Evolutionary conservation across 2,888 invertebrate genomes (phyloP), one percentile per base, ranked within the genome.

Genomic region (Sacculina carcini): DNA sequence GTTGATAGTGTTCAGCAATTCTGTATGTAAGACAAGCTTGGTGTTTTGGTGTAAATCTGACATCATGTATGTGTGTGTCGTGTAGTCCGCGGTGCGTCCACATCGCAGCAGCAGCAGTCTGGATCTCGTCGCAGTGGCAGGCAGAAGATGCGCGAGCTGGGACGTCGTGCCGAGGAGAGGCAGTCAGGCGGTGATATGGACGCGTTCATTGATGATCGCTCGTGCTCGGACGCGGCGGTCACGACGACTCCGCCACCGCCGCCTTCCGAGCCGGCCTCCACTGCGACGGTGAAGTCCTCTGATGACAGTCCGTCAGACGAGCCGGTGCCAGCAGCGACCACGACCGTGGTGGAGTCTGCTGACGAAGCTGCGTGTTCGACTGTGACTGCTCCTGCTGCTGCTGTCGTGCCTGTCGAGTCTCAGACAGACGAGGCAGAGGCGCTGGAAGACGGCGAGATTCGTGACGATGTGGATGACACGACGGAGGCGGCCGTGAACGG

Each of bases 391-490:
- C 39, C 39, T 1, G 39, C 23, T 5, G 12, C 39, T 5, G 39
- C 23, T 5, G 23, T 23, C 6, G 4, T 4, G 9, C 21, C 38
- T 21, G 38, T 24, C 39, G 23, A 21, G 23, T 5, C 9, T 4
- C 12, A 5, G 4, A 10, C 7, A 24, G 10, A 23, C 34, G 6
- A 34, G 7, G 38, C 24, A 3, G n/a, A 42, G 5, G 19, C 24
- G 44, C 44, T 44, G 44, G 44, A 44, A 29, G 44, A 44, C 16
- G 44, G 44, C 19, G 44, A 44, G 44, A 44, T 44, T 19, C n/a
- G n/a, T n/a, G n/a, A 4, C 9, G 44, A 36, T 36, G 34, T 28
- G 7, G 42, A 16, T 29, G 28, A 44, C 16, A 26, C 26, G 9
- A 24, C 42, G 38, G 39, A 23, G 21, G 39, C 23, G 39, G 23